Base-by-base conservation (phyloP, 2,888 invertebrate genomes). In the Caenorhabditis zanzibari region DNA sequence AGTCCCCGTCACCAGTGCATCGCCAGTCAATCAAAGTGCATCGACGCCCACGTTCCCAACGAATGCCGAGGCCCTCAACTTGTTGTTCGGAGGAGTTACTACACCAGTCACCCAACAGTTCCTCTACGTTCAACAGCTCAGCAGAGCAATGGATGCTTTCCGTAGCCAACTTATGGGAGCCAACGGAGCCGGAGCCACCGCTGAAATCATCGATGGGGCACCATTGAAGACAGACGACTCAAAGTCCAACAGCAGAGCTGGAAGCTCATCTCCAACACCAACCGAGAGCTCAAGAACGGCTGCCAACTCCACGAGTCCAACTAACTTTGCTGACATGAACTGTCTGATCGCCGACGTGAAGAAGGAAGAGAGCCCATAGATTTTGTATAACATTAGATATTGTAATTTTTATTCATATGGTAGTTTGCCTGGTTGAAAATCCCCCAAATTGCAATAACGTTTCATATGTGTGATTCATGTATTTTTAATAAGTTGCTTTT, bases 101-200 rank as follows among this genome's bases (percentile, higher is more conserved):
- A 47, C 71, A 22, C 79, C 79, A 22, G 77, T 85, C 44, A 77
- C 76, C 28, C 68, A 82, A 74, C 82, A 84, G 41, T 54, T 86
- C 54, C 71, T 87, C 38, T 80, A 86, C 26, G 66, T 87, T 58
- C 86, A 85, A 52, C 87, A 87, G 28, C 38, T 85, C 14, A 61
- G 66, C 14, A 41, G 81, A 69, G 81, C 85, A n/a, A 82, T 87
- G 85, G 87, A 87, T 72, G 73, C 72, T 12, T 83, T 85, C 73
- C 77, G 80, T 28, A 63, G 35, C 28, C 81, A 79, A 19, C n/a
- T 84, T 7, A 41, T 76, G 19, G 72, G 66, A 2, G 41, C 22
- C 16, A 41, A 63, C 4, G 14, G 79, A 22, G 41, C 61, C 7
- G 80, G 74, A 41, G 63, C 83, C 0, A 52, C 75, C 26, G 75